Conservation (phyloP, 2,797 vertebrate species). For the Sebastes iracundus region DNA sequence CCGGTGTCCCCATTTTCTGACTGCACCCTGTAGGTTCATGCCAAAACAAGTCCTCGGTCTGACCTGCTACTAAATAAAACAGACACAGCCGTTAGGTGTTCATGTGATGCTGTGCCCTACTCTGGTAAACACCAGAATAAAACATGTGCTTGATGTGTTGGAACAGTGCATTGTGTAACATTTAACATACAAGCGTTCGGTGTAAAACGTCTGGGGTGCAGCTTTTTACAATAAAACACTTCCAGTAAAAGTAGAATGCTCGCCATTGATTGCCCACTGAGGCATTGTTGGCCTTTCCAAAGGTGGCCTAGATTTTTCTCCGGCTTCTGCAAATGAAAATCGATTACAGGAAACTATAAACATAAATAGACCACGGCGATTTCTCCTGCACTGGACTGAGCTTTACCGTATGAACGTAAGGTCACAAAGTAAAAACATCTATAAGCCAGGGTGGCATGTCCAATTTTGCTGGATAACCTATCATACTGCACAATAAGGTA, state of each 20-base stretch:
- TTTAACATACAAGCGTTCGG: neutral
- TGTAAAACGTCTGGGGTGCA: neutral
- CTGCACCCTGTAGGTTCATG: constrained; percentile 13
- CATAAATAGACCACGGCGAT: constrained; percentile 48
- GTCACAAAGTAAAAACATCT: constrained; percentile 55
- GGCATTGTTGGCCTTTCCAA: constrained; percentile 32
- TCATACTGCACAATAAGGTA: constrained; percentile 39
- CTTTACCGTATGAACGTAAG: constrained; percentile 18
- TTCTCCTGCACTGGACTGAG: constrained; percentile 21
- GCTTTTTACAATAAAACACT: neutral
- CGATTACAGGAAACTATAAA: constrained; percentile 53
- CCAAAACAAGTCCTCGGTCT: constrained; percentile 43
- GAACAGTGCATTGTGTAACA: neutral
- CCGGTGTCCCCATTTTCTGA: constrained; percentile 19
- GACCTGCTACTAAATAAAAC: constrained; percentile 48
- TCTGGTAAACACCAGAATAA: constrained; percentile 8
- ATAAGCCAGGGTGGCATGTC: constrained; percentile 37
- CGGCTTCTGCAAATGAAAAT: constrained; percentile 60
- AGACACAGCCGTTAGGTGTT: constrained; percentile 13
- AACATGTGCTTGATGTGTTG: neutral
- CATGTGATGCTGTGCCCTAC: neutral
- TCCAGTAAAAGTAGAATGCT: constrained; percentile 1
- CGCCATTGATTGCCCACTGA: constrained; percentile 23
- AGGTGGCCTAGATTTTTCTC: constrained; percentile 33
- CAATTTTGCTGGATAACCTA: constrained; percentile 37